phyloP scores from a whole-genome alignment of 2,113 vertebrate species.

The Oryzias woworae region DNA sequence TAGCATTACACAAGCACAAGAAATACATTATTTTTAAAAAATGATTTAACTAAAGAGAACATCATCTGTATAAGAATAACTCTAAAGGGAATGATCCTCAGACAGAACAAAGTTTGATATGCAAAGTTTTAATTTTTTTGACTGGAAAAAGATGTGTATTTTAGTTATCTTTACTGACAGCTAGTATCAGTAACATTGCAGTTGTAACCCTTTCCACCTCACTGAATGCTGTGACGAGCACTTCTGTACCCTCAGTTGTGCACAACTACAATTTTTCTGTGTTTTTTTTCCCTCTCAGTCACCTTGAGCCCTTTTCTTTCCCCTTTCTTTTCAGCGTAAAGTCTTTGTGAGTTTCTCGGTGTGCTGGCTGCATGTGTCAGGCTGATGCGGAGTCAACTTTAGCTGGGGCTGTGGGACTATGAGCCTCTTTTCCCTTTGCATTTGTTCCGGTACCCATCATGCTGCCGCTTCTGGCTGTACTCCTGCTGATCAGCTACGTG shows the following conservation, averaged over 20 bases:
- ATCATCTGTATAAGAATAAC: no score
- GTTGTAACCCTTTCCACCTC: slow-evolving; percentile 35
- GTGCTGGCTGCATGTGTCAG: slow-evolving; percentile 40
- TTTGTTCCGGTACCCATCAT: slow-evolving; percentile 62
- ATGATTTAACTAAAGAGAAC: no score
- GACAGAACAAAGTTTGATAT: no score
- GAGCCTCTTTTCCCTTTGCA: slow-evolving; percentile 63
- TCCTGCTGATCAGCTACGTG: slow-evolving; percentile 19
- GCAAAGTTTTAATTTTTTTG: no score
- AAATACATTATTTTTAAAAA: no score
- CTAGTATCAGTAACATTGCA: slow-evolving; percentile 7
- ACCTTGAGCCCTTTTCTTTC: slow-evolving; percentile 5
- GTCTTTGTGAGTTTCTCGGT: slow-evolving; percentile 22
- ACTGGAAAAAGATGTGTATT: no score
- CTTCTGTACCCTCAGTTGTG: not conserved
- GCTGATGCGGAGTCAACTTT: slow-evolving; percentile 42
- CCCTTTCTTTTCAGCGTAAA: slow-evolving; percentile 22
- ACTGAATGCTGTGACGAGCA: no score
- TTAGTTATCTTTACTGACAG: no score
- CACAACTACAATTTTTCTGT: not conserved
- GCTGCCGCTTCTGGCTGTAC: slow-evolving; percentile 30
- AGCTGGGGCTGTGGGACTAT: slow-evolving; percentile 34
- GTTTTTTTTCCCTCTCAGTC: slow-evolving; percentile 19
- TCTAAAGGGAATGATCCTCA: no score
- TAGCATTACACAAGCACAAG: no score